These are phyloP conservation scores for Terebella lapidaria DNA, from an alignment of 2,888 invertebrate species.

Conservation along the genomic window DNA sequence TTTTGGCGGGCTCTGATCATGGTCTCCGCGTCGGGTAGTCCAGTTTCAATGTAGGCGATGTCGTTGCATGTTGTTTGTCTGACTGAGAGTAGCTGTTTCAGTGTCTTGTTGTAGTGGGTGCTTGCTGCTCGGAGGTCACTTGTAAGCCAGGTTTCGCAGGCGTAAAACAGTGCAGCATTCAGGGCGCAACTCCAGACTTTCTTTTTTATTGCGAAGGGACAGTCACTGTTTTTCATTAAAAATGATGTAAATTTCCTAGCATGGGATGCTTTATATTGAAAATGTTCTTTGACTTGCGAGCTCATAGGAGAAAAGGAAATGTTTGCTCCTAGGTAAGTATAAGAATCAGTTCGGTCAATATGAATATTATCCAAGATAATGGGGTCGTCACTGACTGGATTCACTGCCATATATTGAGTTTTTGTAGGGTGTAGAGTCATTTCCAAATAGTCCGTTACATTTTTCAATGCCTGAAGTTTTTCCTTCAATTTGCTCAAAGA, in stretches of 20 bases:
- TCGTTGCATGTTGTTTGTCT: not conserved
- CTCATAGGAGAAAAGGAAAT: too few species aligned
- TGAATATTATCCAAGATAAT: too few species aligned
- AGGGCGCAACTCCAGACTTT: not conserved
- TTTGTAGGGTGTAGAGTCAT: too few species aligned
- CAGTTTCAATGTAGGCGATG: not conserved
- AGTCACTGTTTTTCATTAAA: not conserved
- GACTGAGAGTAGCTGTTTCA: not conserved
- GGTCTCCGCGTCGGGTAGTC: not conserved
- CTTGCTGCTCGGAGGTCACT: not conserved
- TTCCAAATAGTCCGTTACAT: too few species aligned
- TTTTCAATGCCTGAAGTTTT: too few species aligned
- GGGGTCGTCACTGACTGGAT: too few species aligned
- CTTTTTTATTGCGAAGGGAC: not conserved
- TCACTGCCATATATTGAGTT: too few species aligned
- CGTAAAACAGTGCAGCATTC: not conserved
- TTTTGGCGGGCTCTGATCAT: not conserved
- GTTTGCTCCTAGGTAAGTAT: too few species aligned
- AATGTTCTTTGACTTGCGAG: too few species aligned
- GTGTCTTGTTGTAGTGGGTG: not conserved
- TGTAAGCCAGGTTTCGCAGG: not conserved
- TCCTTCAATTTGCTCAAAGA: too few species aligned
- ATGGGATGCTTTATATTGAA: not conserved
- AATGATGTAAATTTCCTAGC: not conserved
- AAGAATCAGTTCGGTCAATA: too few species aligned